A percentile compares a stretch with the other conserved stretches of the same genome.
These are phyloP conservation scores for Xestia sexstrigata DNA, from an alignment of 2,888 invertebrate species.

Conservation along the genomic window DNA sequence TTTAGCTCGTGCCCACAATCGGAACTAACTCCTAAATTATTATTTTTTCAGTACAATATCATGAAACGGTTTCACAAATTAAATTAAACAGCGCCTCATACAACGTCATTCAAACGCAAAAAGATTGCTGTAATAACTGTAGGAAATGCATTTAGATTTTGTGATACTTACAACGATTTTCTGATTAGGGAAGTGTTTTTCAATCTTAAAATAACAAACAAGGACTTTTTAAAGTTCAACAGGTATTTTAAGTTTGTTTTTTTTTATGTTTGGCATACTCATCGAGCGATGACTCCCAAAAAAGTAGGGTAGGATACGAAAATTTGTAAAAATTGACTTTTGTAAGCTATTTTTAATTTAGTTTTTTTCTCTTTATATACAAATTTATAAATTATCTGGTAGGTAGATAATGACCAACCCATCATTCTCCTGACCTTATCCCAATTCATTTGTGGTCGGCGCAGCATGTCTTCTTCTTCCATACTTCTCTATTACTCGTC, in stretches of 20 bases:
- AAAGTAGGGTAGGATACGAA: neutral
- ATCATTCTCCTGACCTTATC: too few species aligned
- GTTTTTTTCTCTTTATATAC: neutral
- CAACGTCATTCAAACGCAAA: neutral
- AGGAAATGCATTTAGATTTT: neutral
- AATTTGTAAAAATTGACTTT: slow-evolving; percentile 3
- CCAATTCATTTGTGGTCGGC: too few species aligned
- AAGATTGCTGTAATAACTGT: neutral
- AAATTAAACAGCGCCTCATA: neutral
- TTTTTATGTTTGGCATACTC: neutral
- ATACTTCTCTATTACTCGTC: too few species aligned
- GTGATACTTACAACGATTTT: neutral
- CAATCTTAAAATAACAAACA: neutral
- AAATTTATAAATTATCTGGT: neutral
- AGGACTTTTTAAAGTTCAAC: neutral
- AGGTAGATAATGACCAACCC: neutral
- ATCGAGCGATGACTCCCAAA: neutral
- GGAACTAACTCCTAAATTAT: neutral
- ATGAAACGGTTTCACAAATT: neutral
- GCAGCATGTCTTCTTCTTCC: too few species aligned
- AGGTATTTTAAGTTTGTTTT: neutral
- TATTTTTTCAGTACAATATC: neutral
- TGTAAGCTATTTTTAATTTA: neutral
- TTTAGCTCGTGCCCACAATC: neutral
- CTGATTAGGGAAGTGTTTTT: neutral